Percentiles rank a stretch among this genome's conserved stretches.
Evolutionary conservation across 2,113 vertebrate species (phyloP).

Genomic region (Mesitornis unicolor): DNA sequence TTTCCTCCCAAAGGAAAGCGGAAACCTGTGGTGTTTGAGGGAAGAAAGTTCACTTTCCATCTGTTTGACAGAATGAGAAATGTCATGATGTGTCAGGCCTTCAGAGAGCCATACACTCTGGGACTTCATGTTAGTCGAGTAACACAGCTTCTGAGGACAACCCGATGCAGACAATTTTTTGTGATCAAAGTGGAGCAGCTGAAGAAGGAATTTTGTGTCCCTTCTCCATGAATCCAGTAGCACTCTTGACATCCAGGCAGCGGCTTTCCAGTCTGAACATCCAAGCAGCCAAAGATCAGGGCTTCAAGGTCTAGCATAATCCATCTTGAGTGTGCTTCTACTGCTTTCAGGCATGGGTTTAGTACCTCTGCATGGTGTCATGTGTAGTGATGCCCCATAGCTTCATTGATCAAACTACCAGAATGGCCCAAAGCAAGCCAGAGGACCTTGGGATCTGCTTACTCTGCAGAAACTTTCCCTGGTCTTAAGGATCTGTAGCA

Average conservation of each 20-base stretch:
- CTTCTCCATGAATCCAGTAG: neutral
- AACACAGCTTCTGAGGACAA: neutral
- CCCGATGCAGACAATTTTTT: neutral
- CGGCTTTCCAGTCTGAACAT: neutral
- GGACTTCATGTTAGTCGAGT: neutral
- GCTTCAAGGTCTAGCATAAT: neutral
- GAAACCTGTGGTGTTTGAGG: neutral
- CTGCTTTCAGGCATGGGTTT: neutral
- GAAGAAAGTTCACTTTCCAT: neutral
- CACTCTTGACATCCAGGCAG: neutral
- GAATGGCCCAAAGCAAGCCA: neutral
- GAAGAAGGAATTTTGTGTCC: neutral
- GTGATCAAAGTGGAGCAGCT: neutral
- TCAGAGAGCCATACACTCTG: neutral
- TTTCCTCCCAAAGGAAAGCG: slow-evolving; percentile 2
- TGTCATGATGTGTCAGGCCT: neutral
- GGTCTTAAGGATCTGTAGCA: neutral
- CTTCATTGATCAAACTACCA: neutral
- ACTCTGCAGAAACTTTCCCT: neutral
- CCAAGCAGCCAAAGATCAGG: neutral
- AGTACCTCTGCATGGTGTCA: neutral
- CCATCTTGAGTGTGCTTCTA: neutral
- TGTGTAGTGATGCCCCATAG: neutral
- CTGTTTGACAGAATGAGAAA: slow-evolving; percentile 11
- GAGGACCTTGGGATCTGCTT: neutral